phyloP scores from a whole-genome alignment of 2,797 vertebrate genomes.

The Malurus leucopterus region DNA sequence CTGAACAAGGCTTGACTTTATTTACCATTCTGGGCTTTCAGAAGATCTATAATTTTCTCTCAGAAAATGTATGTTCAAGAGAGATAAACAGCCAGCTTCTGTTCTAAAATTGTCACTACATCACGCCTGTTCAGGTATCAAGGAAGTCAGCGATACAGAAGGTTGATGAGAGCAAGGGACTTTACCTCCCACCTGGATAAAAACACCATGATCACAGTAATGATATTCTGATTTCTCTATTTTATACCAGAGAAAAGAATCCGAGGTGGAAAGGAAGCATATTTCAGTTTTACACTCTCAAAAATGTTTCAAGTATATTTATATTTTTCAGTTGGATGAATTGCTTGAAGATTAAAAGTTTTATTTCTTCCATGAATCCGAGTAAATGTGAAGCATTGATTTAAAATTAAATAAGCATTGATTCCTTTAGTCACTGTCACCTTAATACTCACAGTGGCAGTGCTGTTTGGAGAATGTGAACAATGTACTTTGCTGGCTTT shows the following conservation, averaged over 20 bases:
- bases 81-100: not conserved
- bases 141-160: not conserved
- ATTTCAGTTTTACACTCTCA: not conserved
- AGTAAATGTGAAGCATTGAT: not conserved
- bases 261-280: not conserved
- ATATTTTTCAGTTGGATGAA: not conserved
- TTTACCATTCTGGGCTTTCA: not conserved
- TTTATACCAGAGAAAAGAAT: not conserved
- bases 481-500: not conserved
- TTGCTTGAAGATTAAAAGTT: not conserved
- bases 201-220: not conserved
- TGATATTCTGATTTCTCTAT: not conserved
- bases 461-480: not conserved
- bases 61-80: not conserved
- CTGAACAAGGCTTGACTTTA: not conserved
- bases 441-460: not conserved
- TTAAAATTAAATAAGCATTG: not conserved
- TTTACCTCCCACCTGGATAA: not conserved
- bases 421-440: not conserved
- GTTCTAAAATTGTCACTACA: not conserved
- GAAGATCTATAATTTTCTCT: not conserved
- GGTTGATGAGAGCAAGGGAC: not conserved
- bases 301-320: not conserved
- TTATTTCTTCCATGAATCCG: not conserved
- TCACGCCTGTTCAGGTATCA: not conserved